Percentiles rank a stretch among this genome's conserved stretches.
Conservation (phyloP, 1,140 invertebrate genomes). For the Gryllus bimaculatus region DNA sequence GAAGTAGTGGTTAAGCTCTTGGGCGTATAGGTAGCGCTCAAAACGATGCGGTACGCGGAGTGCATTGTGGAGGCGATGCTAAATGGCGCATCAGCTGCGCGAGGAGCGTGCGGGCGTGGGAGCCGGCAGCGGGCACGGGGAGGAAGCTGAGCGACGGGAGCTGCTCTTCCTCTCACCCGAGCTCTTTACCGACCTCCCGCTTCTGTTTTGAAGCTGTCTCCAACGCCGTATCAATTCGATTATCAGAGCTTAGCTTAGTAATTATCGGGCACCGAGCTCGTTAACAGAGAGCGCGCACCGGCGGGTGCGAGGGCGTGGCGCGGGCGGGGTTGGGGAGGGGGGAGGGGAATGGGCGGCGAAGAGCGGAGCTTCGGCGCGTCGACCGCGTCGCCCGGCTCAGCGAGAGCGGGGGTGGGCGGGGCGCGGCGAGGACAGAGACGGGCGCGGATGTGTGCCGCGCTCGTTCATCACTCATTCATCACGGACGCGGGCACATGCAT, state of each 20-base stretch:
- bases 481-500: too few relatives aligned
- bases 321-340: background rate
- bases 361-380: background rate
- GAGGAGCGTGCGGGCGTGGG: too few relatives aligned
- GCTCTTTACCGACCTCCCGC: too few relatives aligned
- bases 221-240: background rate
- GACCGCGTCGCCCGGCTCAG: background rate
- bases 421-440: background rate
- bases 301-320: background rate
- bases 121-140: too few relatives aligned
- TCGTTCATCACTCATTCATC: background rate
- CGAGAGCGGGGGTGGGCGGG: background rate
- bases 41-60: too few relatives aligned
- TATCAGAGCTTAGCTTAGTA: constrained; percentile 4
- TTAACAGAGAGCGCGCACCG: background rate
- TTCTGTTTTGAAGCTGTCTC: background rate
- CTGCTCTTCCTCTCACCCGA: too few relatives aligned
- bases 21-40: too few relatives aligned
- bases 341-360: too few relatives aligned
- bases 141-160: too few relatives aligned
- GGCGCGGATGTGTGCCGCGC: background rate
- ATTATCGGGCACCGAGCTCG: background rate
- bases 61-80: too few relatives aligned
- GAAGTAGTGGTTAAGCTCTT: too few relatives aligned
- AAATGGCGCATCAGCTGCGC: too few relatives aligned